These are phyloP conservation scores for Paracyclopina nana DNA, from an alignment of 1,140 invertebrate species.

Conservation along the genomic window DNA sequence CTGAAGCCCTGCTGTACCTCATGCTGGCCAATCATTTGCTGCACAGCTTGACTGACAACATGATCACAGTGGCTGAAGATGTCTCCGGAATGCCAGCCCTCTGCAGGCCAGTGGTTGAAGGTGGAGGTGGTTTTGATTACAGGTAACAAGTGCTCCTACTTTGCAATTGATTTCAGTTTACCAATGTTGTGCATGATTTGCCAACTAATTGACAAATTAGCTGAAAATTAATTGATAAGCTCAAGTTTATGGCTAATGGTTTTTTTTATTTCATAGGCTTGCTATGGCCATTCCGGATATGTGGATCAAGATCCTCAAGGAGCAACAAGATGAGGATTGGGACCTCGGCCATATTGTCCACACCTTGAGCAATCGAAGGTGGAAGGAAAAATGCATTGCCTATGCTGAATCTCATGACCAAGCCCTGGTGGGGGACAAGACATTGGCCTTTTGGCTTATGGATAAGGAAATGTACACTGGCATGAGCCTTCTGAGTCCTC, in stretches of 20 bases:
- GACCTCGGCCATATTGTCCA: conserved; percentile 74
- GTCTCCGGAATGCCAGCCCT: conserved; percentile 79
- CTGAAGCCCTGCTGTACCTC: conserved; percentile 81
- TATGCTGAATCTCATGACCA: conserved; percentile 97
- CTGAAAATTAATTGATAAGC: too few species aligned
- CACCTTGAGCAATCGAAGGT: conserved; percentile 81
- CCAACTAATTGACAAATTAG: too few species aligned
- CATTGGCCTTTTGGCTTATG: conserved; percentile 98
- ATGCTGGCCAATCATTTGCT: conserved; percentile 87
- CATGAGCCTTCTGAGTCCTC: conserved; percentile 58
- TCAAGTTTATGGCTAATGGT: too few species aligned
- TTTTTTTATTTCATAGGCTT: conserved; percentile 94
- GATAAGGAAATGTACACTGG: conserved; percentile 96
- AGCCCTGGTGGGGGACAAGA: conserved; percentile 94
- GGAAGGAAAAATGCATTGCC: conserved; percentile 83
- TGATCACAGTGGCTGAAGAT: conserved; percentile 14
- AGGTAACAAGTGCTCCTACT: too few species aligned
- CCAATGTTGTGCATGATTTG: too few species aligned
- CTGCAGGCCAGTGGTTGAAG: conserved; percentile 54
- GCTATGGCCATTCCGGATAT: conserved; percentile 97
- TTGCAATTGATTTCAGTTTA: too few species aligned
- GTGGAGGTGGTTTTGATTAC: conserved; percentile 1
- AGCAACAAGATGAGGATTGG: conserved; percentile 77
- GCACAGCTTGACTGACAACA: conserved; percentile 39
- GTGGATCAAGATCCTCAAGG: conserved; percentile 86